Percentiles rank a stretch among this genome's conserved stretches.
Conservation (phyloP, 2,113 vertebrate genomes). For the Neodon shergylaensis region DNA sequence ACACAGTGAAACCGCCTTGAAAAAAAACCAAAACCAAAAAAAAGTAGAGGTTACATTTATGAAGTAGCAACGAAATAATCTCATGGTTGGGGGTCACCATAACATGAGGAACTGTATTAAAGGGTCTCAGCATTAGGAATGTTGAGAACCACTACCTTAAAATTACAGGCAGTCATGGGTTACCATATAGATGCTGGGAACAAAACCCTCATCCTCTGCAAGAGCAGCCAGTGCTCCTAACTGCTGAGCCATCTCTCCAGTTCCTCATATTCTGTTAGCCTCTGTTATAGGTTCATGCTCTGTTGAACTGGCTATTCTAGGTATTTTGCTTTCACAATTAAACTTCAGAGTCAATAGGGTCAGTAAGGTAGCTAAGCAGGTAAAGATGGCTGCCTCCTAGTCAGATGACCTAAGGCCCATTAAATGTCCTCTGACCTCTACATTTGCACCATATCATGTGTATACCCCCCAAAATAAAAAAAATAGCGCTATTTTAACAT, state of each 20-base stretch:
- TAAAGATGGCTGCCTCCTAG: not conserved
- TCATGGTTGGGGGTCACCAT: not conserved
- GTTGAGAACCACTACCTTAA: not conserved
- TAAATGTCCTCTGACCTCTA: not conserved
- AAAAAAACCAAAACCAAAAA: not conserved
- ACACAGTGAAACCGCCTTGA: not conserved
- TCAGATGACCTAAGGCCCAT: not conserved
- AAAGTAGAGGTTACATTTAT: not conserved
- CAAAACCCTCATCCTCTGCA: not conserved
- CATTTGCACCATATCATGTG: not conserved
- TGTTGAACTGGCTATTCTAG: not conserved
- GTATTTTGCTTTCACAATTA: conserved; percentile 35
- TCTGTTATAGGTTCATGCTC: not conserved
- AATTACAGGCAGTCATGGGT: not conserved
- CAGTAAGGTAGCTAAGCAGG: not conserved
- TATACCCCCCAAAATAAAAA: too few relatives aligned
- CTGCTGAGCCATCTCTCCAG: not conserved
- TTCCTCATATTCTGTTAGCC: not conserved
- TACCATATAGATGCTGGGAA: not conserved
- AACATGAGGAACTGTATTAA: not conserved
- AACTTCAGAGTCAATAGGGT: not conserved
- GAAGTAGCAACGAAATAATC: not conserved
- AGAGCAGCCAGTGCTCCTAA: not conserved
- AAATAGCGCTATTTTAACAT: not conserved
- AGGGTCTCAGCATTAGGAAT: not conserved